Evolutionary conservation across 1,140 invertebrate species (phyloP).

Genomic region (Steinernema khuongi): DNA sequence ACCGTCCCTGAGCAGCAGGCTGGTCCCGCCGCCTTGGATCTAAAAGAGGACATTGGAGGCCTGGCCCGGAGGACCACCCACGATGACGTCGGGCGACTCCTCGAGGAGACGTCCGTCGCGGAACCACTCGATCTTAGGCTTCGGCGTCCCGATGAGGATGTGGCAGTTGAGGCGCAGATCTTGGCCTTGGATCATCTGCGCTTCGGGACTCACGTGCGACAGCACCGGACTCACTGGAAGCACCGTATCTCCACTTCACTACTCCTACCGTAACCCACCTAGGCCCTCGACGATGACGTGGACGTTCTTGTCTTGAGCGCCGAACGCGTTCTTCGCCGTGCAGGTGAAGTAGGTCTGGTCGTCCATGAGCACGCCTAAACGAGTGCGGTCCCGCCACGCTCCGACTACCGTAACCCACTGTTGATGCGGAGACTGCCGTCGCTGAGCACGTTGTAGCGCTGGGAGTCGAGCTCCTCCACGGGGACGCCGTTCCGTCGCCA

Average conservation of each 20-base stretch:
- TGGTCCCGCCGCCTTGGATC: slow-evolving; percentile 47
- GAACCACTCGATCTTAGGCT: slow-evolving; percentile 61
- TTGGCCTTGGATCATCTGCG: slow-evolving; percentile 53
- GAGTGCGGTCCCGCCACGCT: slow-evolving; percentile 26
- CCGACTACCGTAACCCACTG: slow-evolving; percentile 45
- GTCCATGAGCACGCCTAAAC: slow-evolving; percentile 45
- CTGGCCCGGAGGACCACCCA: slow-evolving; percentile 12
- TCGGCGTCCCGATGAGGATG: slow-evolving; percentile 61
- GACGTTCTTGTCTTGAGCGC: slow-evolving; percentile 56
- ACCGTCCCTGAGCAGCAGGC: slow-evolving; percentile 43
- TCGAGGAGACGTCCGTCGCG: slow-evolving; percentile 54
- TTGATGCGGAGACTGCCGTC: slow-evolving; percentile 53
- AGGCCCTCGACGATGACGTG: slow-evolving; percentile 61
- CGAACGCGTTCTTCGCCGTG: slow-evolving; percentile 61
- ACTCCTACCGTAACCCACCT: slow-evolving; percentile 46
- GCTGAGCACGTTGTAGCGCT: slow-evolving; percentile 45
- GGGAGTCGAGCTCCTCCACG: slow-evolving; percentile 35
- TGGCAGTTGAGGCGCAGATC: slow-evolving; percentile 58
- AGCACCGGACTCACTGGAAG: slow-evolving; percentile 47
- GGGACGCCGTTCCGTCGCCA: slow-evolving; percentile 54
- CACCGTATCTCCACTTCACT: slow-evolving; percentile 20
- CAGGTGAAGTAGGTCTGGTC: slow-evolving; percentile 60
- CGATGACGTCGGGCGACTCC: slow-evolving; percentile 19
- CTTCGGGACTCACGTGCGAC: slow-evolving; percentile 49
- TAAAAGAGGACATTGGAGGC: slow-evolving; percentile 25